Conservation (phyloP, 2,888 invertebrate species). For the Spisula subtruncata region DNA sequence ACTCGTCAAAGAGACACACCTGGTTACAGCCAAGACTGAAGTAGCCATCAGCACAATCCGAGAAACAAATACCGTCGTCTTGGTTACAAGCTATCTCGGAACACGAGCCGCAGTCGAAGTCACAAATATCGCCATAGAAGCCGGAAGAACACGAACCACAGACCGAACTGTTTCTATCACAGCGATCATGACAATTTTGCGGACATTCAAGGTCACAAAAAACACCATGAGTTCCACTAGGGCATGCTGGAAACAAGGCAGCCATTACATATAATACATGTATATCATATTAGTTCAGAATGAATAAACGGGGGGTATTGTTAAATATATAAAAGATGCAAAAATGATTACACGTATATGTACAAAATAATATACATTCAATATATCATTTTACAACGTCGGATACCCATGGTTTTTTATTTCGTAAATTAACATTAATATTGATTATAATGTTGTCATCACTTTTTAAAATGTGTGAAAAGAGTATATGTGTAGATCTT, state of each 20-base stretch:
- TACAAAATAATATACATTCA: too few relatives aligned
- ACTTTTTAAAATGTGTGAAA: too few relatives aligned
- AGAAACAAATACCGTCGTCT: conserved; percentile 46
- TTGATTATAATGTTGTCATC: too few relatives aligned
- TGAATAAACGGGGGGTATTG: too few relatives aligned
- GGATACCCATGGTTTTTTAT: too few relatives aligned
- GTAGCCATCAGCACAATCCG: conserved; percentile 40
- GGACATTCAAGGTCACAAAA: conserved; percentile 50
- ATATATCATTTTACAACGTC: too few relatives aligned
- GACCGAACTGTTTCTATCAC: conserved; percentile 34
- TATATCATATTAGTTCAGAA: too few relatives aligned
- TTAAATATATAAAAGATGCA: too few relatives aligned
- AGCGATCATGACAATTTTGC: conserved; percentile 37
- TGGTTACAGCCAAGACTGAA: conserved; percentile 34
- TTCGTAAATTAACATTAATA: too few relatives aligned
- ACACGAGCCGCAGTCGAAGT: conserved; percentile 42
- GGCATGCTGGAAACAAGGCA: conserved; percentile 44
- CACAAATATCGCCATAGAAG: conserved; percentile 43
- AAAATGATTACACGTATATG: too few relatives aligned
- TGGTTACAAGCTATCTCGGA: conserved; percentile 35
- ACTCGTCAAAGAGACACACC: conserved; percentile 17
- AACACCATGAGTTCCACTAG: conserved; percentile 44
- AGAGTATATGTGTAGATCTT: too few relatives aligned
- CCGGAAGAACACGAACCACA: conserved; percentile 36
- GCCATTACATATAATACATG: neutral